Evolutionary conservation across 2,888 invertebrate genomes (phyloP), one percentile per base, ranked within the genome.

Genomic region (Bombylius discolor): DNA sequence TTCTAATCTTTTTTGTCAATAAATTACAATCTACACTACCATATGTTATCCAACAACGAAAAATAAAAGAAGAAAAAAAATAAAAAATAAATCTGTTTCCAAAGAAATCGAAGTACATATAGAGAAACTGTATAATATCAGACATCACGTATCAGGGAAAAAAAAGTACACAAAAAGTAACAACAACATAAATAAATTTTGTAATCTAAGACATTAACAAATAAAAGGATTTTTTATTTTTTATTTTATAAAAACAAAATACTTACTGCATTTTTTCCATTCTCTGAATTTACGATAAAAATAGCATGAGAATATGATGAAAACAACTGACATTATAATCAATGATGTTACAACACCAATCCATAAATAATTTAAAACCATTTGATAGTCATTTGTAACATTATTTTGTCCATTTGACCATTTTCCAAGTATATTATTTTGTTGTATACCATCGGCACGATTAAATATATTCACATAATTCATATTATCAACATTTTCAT

Each of bases 201-300:
- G 23, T 23, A 23, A 23, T 23, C 23, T 23, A 23, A 23, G 23
- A 23, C 23, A 23, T 23, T 23, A 23, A 23, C 1, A 23, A 23
- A 23, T 3, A 23, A 2, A 3, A 23, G 23, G 23, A 2, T 23
- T 23, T 23, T n/a, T n/a, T n/a, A n/a, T n/a, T n/a, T n/a, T n/a
- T n/a, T n/a, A n/a, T n/a, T n/a, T 23, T 23, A 23, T 23, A 7
- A 52, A 36, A 3, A 36, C 7, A n/a, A 56, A 32, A 47, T 66
- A 73, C 72, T 73, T 71, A 73, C 72, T 73, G 73, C 72, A 73
- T 60, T 72, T 72, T 58, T 73, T 73, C 72, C 72, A 73, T 65
- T 72, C 68, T 57, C 69, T 67, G 61, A 73, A 73, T 59, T 73
- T 73, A 53, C 72, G 67, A 59, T 73, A 73, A 64, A 73, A 73